phyloP scores from a whole-genome alignment of 2,113 vertebrate species.

The Phrynosoma blainvillii region DNA sequence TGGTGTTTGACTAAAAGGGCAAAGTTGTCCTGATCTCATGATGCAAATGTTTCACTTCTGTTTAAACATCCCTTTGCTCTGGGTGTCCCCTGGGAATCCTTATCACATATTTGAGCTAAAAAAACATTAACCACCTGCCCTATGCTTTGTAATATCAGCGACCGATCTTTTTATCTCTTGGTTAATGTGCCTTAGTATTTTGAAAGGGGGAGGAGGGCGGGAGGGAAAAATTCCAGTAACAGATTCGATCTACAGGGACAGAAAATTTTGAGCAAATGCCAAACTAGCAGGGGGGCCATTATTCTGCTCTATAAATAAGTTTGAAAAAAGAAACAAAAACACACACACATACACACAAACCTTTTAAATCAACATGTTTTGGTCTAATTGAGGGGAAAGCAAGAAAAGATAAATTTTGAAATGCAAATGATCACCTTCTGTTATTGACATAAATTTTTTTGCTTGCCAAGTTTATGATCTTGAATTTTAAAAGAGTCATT shows the following conservation, averaged over 20 bases:
- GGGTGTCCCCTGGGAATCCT: constrained; percentile 72
- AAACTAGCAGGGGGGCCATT: constrained; percentile 82
- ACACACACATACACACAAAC: constrained; percentile 70
- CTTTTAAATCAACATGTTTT: constrained; percentile 86
- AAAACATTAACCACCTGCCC: constrained; percentile 76
- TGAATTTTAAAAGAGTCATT: constrained; percentile 65
- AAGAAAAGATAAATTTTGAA: constrained; percentile 82
- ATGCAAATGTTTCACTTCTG: constrained; percentile 73
- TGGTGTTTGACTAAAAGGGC: constrained; percentile 53
- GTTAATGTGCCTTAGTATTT: constrained; percentile 81
- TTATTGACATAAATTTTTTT: constrained; percentile 68
- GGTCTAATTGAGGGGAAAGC: constrained; percentile 80
- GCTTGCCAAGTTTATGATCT: constrained; percentile 71
- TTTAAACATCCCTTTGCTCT: constrained; percentile 75
- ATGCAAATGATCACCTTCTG: constrained; percentile 85
- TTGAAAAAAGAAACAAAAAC: constrained; percentile 78
- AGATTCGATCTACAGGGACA: constrained; percentile 81
- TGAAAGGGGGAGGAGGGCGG: constrained; percentile 65
- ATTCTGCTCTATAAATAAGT: constrained; percentile 85
- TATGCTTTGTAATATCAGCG: constrained; percentile 71
- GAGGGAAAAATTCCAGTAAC: constrained; percentile 80
- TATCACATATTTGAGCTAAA: constrained; percentile 80
- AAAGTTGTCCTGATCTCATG: constrained; percentile 75
- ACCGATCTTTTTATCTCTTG: constrained; percentile 79
- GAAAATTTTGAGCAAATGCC: constrained; percentile 84